These are phyloP conservation scores for Tetropium fuscum DNA, from an alignment of 2,888 invertebrate species.

Conservation along the genomic window DNA sequence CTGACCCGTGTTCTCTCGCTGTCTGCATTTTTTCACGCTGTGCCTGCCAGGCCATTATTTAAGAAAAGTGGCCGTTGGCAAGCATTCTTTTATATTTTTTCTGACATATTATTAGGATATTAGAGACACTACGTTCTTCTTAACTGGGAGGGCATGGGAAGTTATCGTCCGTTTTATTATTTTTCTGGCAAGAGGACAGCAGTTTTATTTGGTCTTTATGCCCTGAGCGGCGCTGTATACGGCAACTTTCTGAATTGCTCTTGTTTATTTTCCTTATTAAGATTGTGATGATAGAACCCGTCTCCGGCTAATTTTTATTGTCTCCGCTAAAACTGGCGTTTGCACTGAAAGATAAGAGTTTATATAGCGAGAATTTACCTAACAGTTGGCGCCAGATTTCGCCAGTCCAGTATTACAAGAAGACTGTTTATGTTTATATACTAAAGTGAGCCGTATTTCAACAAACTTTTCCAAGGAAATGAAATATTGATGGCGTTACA, in stretches of 20 bases:
- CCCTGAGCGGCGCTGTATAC: slow-evolving; percentile 9
- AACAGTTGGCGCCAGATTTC: too few species aligned
- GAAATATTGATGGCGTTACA: too few species aligned
- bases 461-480: too few species aligned
- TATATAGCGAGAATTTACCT: too few species aligned
- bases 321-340: neutral
- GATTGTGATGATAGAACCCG: slow-evolving; percentile 8
- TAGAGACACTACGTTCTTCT: slow-evolving; percentile 27
- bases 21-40: slow-evolving; percentile 24
- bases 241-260: slow-evolving; percentile 20
- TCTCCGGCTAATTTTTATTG: slow-evolving; percentile 11
- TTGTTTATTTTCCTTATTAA: slow-evolving; percentile 21
- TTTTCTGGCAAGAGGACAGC: slow-evolving; percentile 22
- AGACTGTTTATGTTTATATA: too few species aligned
- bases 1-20: slow-evolving; percentile 2
- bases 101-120: slow-evolving; percentile 25
- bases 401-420: too few species aligned
- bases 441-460: too few species aligned
- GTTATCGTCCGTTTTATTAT: slow-evolving; percentile 28
- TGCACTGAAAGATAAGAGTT: neutral
- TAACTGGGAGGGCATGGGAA: slow-evolving; percentile 17
- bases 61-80: slow-evolving; percentile 12
- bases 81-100: slow-evolving; percentile 24
- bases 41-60: slow-evolving; percentile 13
- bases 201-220: slow-evolving; percentile 4